Percentiles rank a stretch among this genome's conserved stretches.
phyloP scores from a whole-genome alignment of 1,140 invertebrate species.

The Xylocopa sonorina region DNA sequence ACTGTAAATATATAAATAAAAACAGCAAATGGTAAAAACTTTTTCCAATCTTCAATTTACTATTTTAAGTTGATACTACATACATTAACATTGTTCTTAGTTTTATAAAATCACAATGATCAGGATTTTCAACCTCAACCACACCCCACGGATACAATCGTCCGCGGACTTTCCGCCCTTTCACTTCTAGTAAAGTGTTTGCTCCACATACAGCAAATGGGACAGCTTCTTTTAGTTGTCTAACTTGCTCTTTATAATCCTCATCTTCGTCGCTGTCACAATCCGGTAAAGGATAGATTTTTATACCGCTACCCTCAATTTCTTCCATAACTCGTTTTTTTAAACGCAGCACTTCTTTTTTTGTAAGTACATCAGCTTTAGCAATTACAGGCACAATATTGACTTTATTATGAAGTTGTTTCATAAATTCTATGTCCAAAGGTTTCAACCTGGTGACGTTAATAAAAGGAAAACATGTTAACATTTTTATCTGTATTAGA shows the following conservation, averaged over 20 bases:
- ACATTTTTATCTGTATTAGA: background rate
- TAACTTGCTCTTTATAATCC: constrained; percentile 96
- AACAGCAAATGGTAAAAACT: background rate
- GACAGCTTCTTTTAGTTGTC: constrained; percentile 94
- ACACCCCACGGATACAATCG: constrained; percentile 99
- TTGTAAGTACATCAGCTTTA: constrained; percentile 98
- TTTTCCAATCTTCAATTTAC: background rate
- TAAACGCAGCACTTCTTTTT: constrained; percentile 94
- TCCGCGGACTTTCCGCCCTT: constrained; percentile 94
- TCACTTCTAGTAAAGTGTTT: constrained; percentile 94
- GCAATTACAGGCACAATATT: constrained; percentile 99
- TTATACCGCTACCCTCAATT: constrained; percentile 91
- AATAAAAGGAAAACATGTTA: constrained; percentile 13
- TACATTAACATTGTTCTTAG: constrained; percentile 98
- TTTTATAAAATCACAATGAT: constrained; percentile 99
- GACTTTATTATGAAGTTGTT: constrained; percentile 98
- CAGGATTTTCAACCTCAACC: constrained; percentile 99
- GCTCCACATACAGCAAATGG: constrained; percentile 99
- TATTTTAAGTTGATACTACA: constrained; percentile 62
- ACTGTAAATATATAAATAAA: constrained; percentile 80
- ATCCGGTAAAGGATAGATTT: constrained; percentile 98
- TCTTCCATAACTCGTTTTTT: constrained; percentile 94
- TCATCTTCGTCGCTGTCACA: constrained; percentile 97
- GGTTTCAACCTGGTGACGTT: constrained; percentile 84
- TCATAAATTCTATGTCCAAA: constrained; percentile 99